Evolutionary conservation across 1,140 invertebrate genomes (phyloP).

Genomic region (Propsilocerus akamusi): DNA sequence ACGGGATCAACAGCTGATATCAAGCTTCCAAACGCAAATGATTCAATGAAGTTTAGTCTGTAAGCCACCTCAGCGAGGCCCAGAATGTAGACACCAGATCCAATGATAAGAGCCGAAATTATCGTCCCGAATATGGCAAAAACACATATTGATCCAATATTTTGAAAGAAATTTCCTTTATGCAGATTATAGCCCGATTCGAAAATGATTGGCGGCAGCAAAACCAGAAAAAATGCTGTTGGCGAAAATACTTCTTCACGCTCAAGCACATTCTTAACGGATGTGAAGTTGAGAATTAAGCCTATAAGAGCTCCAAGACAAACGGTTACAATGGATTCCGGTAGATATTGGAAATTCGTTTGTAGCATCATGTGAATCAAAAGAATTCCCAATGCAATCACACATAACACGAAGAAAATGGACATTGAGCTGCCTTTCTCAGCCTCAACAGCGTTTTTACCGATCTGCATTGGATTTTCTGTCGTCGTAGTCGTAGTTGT

Average conservation of each 20-base stretch:
- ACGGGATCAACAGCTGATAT: slow-evolving; percentile 99
- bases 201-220: slow-evolving; percentile 97
- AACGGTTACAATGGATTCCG: slow-evolving; percentile 94
- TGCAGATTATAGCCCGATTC: slow-evolving; percentile 98
- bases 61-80: slow-evolving; percentile 82
- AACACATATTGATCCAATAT: slow-evolving; percentile 83
- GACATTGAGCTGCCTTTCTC: slow-evolving; percentile 93
- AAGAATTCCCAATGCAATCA: slow-evolving; percentile 80
- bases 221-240: slow-evolving; percentile 89
- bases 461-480: slow-evolving; percentile 13
- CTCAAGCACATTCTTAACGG: slow-evolving; percentile 74
- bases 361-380: slow-evolving; percentile 88
- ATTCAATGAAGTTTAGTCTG: slow-evolving; percentile 79
- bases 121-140: slow-evolving; percentile 95
- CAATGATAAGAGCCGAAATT: slow-evolving; percentile 87
- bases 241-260: slow-evolving; percentile 95
- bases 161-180: slow-evolving; percentile 98
- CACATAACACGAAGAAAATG: slow-evolving; percentile 89
- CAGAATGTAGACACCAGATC: slow-evolving; percentile 84
- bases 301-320: slow-evolving; percentile 86
- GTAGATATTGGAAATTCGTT: slow-evolving; percentile 90
- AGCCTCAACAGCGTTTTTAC: slow-evolving; percentile 77
- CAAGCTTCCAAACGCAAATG: slow-evolving; percentile 93
- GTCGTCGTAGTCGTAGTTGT: neutral
- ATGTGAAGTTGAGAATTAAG: slow-evolving; percentile 77